Percentiles rank a stretch among this genome's conserved stretches.
These are phyloP conservation scores for Arnoldichthys spilopterus DNA, from an alignment of 2,797 vertebrate species.

Conservation along the genomic window DNA sequence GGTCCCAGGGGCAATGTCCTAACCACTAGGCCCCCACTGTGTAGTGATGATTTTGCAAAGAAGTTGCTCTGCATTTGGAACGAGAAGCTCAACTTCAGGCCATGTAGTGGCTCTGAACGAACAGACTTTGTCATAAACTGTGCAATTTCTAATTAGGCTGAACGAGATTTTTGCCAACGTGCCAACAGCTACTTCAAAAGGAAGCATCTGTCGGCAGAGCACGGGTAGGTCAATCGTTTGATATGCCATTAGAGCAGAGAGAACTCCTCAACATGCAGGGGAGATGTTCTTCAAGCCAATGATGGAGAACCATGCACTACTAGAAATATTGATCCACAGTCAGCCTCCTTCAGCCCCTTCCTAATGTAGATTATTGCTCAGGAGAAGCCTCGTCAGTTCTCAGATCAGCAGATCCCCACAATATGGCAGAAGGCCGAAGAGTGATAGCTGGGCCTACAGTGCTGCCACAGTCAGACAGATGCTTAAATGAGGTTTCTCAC, in stretches of 20 bases:
- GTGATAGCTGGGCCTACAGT: neutral
- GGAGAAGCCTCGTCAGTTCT: neutral
- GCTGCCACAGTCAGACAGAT: neutral
- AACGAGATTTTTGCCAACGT: too few relatives aligned
- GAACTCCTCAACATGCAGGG: neutral
- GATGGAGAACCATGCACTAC: neutral
- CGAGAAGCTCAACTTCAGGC: too few relatives aligned
- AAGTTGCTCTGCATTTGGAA: too few relatives aligned
- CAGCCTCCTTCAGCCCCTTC: neutral
- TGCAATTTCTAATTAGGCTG: too few relatives aligned
- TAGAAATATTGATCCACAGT: neutral
- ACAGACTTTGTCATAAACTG: too few relatives aligned
- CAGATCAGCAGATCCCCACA: neutral
- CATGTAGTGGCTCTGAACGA: too few relatives aligned
- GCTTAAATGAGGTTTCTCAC: slow-evolving; percentile 15
- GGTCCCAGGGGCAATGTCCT: too few relatives aligned
- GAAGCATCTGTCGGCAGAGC: too few relatives aligned
- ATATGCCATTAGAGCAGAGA: neutral
- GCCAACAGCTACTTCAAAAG: too few relatives aligned
- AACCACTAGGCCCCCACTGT: too few relatives aligned
- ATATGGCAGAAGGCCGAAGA: neutral
- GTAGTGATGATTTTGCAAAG: too few relatives aligned
- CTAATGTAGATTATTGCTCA: neutral
- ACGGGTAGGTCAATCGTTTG: too few relatives aligned
- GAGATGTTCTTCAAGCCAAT: neutral